Conservation (phyloP, 37 sponge, comb jelly and placozoan species). For the Aphrocallistes beatrix region DNA sequence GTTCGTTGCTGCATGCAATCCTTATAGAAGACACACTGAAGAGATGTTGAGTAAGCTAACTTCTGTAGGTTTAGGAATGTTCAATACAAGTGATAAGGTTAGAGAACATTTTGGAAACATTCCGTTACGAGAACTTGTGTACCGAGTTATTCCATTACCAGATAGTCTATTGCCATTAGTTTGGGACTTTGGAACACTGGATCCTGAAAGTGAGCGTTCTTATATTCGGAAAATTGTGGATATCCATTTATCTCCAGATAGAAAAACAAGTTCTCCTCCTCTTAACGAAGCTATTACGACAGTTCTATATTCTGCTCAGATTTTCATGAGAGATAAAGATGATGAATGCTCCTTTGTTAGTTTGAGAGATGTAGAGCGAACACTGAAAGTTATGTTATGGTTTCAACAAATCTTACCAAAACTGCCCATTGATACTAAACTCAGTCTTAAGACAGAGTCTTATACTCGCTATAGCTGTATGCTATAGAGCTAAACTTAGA, state of each 20-base stretch:
- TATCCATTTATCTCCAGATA: background rate
- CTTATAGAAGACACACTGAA: conserved; percentile 67
- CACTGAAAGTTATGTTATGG: conserved; percentile 25
- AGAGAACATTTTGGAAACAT: conserved; percentile 15
- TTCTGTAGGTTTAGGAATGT: conserved; percentile 63
- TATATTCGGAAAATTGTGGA: conserved; percentile 10
- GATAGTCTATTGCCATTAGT: conserved; percentile 23
- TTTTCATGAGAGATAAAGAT: background rate
- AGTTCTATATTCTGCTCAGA: conserved; percentile 26
- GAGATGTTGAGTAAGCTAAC: conserved; percentile 71
- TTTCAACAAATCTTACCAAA: background rate
- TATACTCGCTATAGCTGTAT: conserved; percentile 15
- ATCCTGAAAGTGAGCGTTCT: background rate
- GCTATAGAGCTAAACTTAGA: conserved; percentile 26
- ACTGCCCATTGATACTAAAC: background rate
- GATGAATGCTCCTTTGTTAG: conserved; percentile 34
- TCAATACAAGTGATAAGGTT: background rate
- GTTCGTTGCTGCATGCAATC: conserved; percentile 96
- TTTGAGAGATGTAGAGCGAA: conserved; percentile 25
- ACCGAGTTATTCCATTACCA: conserved; percentile 25
- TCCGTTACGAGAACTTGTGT: conserved; percentile 26
- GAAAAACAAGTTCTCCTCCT: background rate
- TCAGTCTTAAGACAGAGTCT: conserved; percentile 13
- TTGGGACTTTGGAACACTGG: conserved; percentile 32
- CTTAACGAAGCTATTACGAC: background rate